Base-by-base conservation (phyloP, 2,888 invertebrate species). In the Tanypteryx hageni region DNA sequence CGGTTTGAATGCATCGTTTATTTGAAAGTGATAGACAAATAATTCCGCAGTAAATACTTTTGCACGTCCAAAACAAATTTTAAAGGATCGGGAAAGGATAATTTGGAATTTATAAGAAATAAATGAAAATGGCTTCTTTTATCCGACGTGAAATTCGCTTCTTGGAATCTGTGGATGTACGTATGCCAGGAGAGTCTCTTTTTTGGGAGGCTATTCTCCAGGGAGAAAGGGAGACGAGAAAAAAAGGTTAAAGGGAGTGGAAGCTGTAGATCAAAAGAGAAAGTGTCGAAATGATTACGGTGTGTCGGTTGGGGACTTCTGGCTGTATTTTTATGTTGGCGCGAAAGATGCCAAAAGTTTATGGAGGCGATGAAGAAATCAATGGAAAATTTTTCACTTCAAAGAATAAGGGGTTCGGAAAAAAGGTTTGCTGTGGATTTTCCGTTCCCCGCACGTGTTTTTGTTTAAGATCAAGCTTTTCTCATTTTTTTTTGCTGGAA, bases 331-430 rank as follows among this genome's bases (percentile, higher is more conserved):
- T 44, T 44, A 44, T 44, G 44, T 44, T 1, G 44, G 44, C 44
- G 44, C n/a, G 27, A 27, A 27, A 27, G 76, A 68, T 44, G 44
- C 44, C 44, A 44, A 44, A 68, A n/a, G 22, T 76, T n/a, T 14
- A 76, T 13, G 27, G 76, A 27, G 76, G 27, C 22, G 27, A 22
- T 27, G 76, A 13, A 76, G 22, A 27, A 76, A 76, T 76, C 76
- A 27, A 76, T 76, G 76, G 76, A 27, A 76, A 76, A 76, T 27
- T 27, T 27, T 27, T 76, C 76, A 76, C 76, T 76, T 76, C 76
- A 76, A 76, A 76, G 76, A 18, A 76, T 22, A 76, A 13, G 22
- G 44, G 22, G 76, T 76, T 76, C 76, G 76, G 13, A 76, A 76
- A 76, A 76, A 27, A 27, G 76, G 22, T 22, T 7, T 22, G 76